phyloP scores from a whole-genome alignment of 2,888 invertebrate species.

The Dolomedes plantarius region DNA sequence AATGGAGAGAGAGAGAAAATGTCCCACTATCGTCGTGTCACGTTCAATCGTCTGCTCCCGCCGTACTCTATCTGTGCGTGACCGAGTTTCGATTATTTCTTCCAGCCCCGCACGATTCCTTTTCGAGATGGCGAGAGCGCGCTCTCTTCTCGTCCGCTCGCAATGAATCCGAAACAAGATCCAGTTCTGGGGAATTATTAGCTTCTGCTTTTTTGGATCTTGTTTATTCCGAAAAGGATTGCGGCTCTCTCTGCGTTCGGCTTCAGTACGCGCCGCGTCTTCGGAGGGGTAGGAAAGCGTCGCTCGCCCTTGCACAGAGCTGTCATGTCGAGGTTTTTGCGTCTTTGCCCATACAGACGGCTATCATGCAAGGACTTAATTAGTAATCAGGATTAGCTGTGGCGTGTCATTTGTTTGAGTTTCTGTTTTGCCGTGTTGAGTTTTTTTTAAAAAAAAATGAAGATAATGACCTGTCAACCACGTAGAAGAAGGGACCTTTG shows the following conservation, averaged over 20 bases:
- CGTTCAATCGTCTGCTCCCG: not conserved
- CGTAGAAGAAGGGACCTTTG: too few species aligned
- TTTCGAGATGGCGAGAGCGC: not conserved
- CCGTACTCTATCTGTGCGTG: not conserved
- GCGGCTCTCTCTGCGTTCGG: not conserved
- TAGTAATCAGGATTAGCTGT: too few species aligned
- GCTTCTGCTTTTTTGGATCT: not conserved
- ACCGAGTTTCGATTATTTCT: not conserved
- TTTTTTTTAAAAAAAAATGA: too few species aligned
- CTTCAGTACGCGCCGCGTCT: not conserved
- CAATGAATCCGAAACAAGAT: constrained; percentile 6
- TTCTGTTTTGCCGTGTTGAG: too few species aligned
- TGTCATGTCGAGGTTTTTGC: not conserved
- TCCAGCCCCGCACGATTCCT: not conserved
- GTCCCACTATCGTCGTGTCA: not conserved
- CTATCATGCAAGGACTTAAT: too few species aligned
- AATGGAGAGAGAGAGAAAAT: too few species aligned
- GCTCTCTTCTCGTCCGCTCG: not conserved
- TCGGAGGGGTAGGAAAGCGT: not conserved
- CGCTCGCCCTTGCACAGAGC: not conserved
- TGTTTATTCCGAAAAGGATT: not conserved
- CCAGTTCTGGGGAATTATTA: not conserved
- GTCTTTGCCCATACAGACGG: too few species aligned
- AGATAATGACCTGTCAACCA: too few species aligned
- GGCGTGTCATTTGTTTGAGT: too few species aligned